Evolutionary conservation across 2,888 invertebrate genomes (phyloP), one percentile per base, ranked within the genome.

Genomic region (Spodoptera exigua): DNA sequence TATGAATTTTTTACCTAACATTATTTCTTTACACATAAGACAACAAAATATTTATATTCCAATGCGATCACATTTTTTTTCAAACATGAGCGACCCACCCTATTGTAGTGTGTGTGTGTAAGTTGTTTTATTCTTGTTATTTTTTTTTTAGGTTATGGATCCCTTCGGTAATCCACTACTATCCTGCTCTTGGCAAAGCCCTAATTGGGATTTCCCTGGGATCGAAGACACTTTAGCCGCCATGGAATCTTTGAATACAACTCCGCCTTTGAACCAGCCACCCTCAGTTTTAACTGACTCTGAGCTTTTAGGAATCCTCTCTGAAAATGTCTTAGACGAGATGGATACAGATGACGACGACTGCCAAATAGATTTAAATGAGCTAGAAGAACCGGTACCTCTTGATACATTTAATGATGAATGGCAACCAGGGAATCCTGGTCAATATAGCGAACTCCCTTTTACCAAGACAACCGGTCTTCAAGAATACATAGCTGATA

Each of bases 401-500:
- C 52, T 32, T 32, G 44, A 27, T 44, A 14, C 44, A 32, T 32
- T 32, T 44, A 32, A 16, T 44, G 45, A 55, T 43, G 63, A 49
- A 59, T 64, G 59, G 55, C 21, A 32, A 17, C 59, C 59, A 44
- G 63, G 59, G 46, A 60, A 60, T 47, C 59, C 64, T 55, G 27
- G 32, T 51, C 44, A 45, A 45, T 41, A 27, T 43, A 43, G 27
- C 27, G 44, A 45, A 45, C 34, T 34, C 32, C 45, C 45, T 32
- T 45, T 45, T 12, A 16, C 34, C 32, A 45, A 45, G 64, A 40
- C 55, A 35, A 51, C 64, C 36, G 64, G 68, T 36, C 68, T 64
- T 21, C 58, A 69, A 59, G 58, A 64, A 64, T 49, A 64, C 58
- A 53, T 64, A 21, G 68, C 37, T 48, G 61, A 65, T 53, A 44